Evolutionary conservation across 1,140 invertebrate genomes (phyloP).

Genomic region (Neodiprion pinetum): DNA sequence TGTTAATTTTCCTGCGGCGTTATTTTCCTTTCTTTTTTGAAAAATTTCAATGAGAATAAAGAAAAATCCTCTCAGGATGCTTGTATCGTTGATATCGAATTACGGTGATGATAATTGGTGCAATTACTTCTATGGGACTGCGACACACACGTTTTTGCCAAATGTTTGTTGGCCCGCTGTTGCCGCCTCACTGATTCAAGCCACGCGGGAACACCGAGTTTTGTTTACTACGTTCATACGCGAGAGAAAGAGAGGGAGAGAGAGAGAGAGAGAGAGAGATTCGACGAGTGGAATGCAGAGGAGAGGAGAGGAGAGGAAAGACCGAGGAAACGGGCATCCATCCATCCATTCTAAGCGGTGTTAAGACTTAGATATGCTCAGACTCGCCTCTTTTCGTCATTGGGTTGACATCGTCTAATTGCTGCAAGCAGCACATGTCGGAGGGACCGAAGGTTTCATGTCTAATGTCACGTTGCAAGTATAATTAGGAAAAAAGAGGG

Average conservation of each 20-base stretch:
- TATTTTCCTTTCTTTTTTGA: background rate
- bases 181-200: constrained; percentile 49
- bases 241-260: constrained; percentile 1
- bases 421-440: too few relatives aligned
- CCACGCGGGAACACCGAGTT: constrained; percentile 48
- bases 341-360: background rate
- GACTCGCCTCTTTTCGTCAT: too few relatives aligned
- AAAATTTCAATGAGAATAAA: too few relatives aligned
- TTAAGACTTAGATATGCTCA: too few relatives aligned
- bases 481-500: too few relatives aligned
- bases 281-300: background rate
- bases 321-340: background rate
- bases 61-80: background rate
- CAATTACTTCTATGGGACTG: background rate
- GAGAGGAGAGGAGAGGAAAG: background rate
- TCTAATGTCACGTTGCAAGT: too few relatives aligned
- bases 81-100: background rate
- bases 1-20: too few relatives aligned
- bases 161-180: constrained; percentile 29
- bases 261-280: constrained; percentile 9
- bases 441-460: too few relatives aligned
- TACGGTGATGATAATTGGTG: background rate
- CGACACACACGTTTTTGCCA: background rate
- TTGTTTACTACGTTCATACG: constrained; percentile 44
- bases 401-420: too few relatives aligned